These are phyloP conservation scores for Volucella inflata DNA, from an alignment of 2,888 invertebrate genomes.

Conservation along the genomic window DNA sequence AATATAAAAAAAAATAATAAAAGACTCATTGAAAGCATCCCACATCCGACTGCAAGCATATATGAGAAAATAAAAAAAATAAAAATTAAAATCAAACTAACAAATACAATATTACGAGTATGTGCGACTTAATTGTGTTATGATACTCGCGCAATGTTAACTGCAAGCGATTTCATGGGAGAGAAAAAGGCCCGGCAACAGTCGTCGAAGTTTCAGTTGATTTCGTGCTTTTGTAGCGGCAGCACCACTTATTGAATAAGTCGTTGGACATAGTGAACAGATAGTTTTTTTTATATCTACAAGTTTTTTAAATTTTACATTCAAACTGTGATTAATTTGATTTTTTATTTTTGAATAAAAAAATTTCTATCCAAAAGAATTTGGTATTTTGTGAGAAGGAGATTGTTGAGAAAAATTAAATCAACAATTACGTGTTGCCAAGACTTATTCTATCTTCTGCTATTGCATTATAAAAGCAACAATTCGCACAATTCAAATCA, in stretches of 20 bases:
- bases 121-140: slow-evolving; percentile 23
- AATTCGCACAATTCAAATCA: slow-evolving; percentile 8
- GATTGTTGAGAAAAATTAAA: neutral
- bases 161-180: slow-evolving; percentile 73
- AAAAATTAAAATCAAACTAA: slow-evolving; percentile 14
- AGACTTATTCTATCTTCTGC: slow-evolving; percentile 5
- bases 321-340: slow-evolving; percentile 8
- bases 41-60: slow-evolving; percentile 38
- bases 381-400: slow-evolving; percentile 16
- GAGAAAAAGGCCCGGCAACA: slow-evolving; percentile 81
- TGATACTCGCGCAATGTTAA: slow-evolving; percentile 30
- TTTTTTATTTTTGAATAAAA: slow-evolving; percentile 17
- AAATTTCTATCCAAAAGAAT: neutral
- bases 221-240: slow-evolving; percentile 80
- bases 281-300: slow-evolving; percentile 14
- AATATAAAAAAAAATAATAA: neutral
- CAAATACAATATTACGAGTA: slow-evolving; percentile 12
- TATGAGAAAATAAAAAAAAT: slow-evolving; percentile 34
- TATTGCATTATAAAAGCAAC: slow-evolving; percentile 30
- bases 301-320: neutral
- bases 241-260: slow-evolving; percentile 69
- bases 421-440: slow-evolving; percentile 38
- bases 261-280: slow-evolving; percentile 19
- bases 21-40: slow-evolving; percentile 32
- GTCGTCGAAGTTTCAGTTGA: slow-evolving; percentile 80